Base-by-base conservation (phyloP, 2,888 invertebrate species). In the Callinectes sapidus region DNA sequence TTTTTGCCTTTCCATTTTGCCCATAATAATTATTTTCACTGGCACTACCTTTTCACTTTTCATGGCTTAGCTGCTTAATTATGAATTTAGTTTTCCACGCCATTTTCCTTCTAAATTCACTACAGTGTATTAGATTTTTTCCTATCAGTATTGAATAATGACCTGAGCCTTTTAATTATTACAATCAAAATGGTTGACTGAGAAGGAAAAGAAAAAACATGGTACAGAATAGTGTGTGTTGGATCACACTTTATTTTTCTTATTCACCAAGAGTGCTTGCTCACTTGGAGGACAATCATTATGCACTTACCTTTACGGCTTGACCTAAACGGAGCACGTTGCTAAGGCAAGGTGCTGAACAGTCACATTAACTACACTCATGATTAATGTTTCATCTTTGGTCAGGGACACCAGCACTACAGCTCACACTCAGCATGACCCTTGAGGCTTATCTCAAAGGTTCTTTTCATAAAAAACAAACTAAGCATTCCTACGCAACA, bases 381-480 rank as follows among this genome's bases (percentile, higher is more conserved):
- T 23, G 16, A 77, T 81, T 81, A 81, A 81, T 35, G 35, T 81
- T 81, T 81, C 35, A n/a, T 81, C 81, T 81, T 81, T 81, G 81
- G 81, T 81, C 81, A 61, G 81, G 81, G 81, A 81, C 81, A 81
- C 35, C 35, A n/a, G 81, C 81, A n/a, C 81, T 81, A 81, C 81
- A 88, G 28, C 88, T 35, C 55, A 35, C 35, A 88, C 55, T 48
- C 88, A 88, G 18, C 61, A 48, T 18, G 71, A 71, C 28, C 71
- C 71, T 71, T 2, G 71, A 71, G 71, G 81, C 81, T 35, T 14
- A 16, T 18, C 81, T 81, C 81, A 81, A 81, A 81, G 81, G 81
- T 18, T 81, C 35, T 81, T 3, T 16, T 81, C 81, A 81, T 81
- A 81, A 81, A 81, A 81, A 81, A 71, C 23, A 81, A 81, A 81